Percentiles rank a stretch among this genome's conserved stretches.
These are phyloP conservation scores for Stenichneumon culpator DNA, from an alignment of 2,888 invertebrate genomes.

Conservation along the genomic window DNA sequence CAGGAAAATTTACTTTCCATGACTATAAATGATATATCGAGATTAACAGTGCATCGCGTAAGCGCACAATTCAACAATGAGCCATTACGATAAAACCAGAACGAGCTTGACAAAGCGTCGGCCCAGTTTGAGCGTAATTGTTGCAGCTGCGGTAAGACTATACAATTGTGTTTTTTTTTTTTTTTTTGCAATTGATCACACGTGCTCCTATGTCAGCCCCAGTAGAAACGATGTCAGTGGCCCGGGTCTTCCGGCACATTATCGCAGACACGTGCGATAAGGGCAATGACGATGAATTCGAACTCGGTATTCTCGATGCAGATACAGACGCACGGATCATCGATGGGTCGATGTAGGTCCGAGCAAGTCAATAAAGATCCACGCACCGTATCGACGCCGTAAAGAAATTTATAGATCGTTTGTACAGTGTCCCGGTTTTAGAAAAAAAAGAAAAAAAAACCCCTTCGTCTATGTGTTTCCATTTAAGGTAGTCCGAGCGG, in stretches of 20 bases:
- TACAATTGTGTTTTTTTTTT: constrained; percentile 9
- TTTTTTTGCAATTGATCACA: constrained; percentile 36
- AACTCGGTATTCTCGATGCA: neutral
- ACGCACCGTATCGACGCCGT: neutral
- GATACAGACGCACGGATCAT: neutral
- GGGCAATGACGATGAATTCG: constrained; percentile 16
- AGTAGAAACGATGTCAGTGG: constrained; percentile 13
- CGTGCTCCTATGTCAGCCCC: constrained; percentile 19
- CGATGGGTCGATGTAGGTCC: neutral
- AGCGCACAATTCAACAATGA: constrained; percentile 34
- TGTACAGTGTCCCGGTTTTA: neutral
- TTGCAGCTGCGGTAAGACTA: constrained; percentile 52
- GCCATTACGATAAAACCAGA: constrained; percentile 28
- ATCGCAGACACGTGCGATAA: constrained; percentile 44
- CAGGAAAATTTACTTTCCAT: neutral
- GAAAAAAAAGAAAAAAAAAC: neutral
- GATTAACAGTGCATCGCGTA: constrained; percentile 3
- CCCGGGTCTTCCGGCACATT: constrained; percentile 24
- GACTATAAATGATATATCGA: constrained; percentile 11
- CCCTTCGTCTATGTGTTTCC: neutral
- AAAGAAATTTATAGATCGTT: constrained; percentile 23
- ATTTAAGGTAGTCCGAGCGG: too few species aligned
- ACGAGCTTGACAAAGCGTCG: constrained; percentile 55
- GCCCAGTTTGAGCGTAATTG: constrained; percentile 44
- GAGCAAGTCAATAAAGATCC: neutral